Evolutionary conservation across 2,888 invertebrate genomes (phyloP), one percentile per base, ranked within the genome.

Genomic region (Macaria liturata): DNA sequence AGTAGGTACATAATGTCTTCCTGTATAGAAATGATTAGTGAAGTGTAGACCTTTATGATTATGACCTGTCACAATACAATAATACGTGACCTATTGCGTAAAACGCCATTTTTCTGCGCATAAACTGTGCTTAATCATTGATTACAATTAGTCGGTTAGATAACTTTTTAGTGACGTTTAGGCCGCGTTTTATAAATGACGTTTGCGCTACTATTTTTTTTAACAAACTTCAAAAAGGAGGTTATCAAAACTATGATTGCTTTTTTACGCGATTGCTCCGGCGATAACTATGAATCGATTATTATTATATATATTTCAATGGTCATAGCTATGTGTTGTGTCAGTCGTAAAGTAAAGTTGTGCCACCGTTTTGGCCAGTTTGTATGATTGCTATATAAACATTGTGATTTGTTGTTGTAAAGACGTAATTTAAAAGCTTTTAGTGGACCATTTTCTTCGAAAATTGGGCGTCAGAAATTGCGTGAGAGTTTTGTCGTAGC

Each of bases 101-200:
- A 67, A 43, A 42, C 55, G 51, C 59, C 63, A 58, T 70, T 63
- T 67, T 68, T 69, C 64, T 69, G 46, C 8, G 52, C 32, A 55
- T 49, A 60, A 75, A 75, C 71, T 69, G 64, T 69, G 69, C 65
- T 69, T 72, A 77, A 78, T 80, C 75, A 79, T 74, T 71, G 70
- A 55, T 57, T 57, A 69, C 73, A 77, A 79, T 80, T 76, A 79
- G 72, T 62, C 54, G 61, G 72, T 82, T 82, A 79, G 58, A 65
- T 78, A 81, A 82, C 72, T 59, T 43, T 64, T 66, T 65, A 59
- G 55, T 58, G 54, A 54, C 60, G 64, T 62, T 70, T 67, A 64
- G 57, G 65, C 53, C 46, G 40, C 48, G 60, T 62, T 66, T 62
- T 66, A 51, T 66, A 54, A 60, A 59, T 69, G 69, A 67, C 69